These are phyloP conservation scores for Heliocidaris erythrogramma DNA, from an alignment of 35 echinoderm and acorn worm genomes.

Conservation along the genomic window DNA sequence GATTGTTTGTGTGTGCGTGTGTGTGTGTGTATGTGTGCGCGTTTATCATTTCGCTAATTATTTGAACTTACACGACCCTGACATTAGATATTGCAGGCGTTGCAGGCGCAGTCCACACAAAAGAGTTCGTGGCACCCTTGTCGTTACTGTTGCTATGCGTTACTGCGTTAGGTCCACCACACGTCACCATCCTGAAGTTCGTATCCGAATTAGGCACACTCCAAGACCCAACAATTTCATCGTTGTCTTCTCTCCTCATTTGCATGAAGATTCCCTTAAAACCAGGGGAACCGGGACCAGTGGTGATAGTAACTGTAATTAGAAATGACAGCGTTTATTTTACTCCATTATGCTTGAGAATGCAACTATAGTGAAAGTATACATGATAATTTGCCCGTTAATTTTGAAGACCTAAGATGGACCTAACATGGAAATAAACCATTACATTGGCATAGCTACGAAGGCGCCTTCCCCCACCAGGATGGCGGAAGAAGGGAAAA, in stretches of 20 bases:
- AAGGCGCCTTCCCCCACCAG: too few species aligned
- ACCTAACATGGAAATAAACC: too few species aligned
- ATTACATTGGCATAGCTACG: too few species aligned
- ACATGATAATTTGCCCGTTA: too few species aligned
- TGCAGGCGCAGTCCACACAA: conserved; percentile 9
- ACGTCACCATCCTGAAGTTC: not conserved
- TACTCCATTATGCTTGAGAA: too few species aligned
- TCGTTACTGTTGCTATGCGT: not conserved
- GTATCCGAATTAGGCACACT: not conserved
- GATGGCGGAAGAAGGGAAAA: too few species aligned
- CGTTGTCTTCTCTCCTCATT: not conserved
- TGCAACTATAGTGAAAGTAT: too few species aligned
- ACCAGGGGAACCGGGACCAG: not conserved
- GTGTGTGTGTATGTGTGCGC: too few species aligned
- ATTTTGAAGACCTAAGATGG: too few species aligned
- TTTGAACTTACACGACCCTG: not conserved
- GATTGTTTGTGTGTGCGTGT: too few species aligned
- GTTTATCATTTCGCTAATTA: too few species aligned
- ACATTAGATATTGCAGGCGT: not conserved
- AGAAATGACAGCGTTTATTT: not conserved
- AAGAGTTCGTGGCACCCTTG: not conserved
- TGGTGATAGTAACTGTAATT: not conserved
- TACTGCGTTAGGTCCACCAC: not conserved
- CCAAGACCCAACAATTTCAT: not conserved
- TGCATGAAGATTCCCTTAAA: conserved; percentile 17